A percentile compares a stretch with the other conserved stretches of the same genome.
These are phyloP conservation scores for Drosophila paulistorum DNA, from an alignment of 1,140 invertebrate species.

Conservation along the genomic window DNA sequence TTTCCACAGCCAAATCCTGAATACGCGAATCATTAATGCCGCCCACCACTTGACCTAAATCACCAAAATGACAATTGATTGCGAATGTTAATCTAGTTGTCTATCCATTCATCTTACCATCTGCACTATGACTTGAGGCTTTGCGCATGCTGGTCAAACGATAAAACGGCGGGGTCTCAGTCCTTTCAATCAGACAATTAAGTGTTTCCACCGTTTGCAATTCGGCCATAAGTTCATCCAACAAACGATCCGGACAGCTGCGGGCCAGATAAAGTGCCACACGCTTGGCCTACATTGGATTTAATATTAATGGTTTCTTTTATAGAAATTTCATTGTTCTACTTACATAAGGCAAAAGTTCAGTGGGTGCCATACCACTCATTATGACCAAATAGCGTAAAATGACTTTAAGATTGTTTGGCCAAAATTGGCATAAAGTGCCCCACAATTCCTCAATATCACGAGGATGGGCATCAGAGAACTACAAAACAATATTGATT, in stretches of 20 bases:
- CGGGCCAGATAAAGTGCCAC: constrained; percentile 96
- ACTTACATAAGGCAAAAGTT: constrained; percentile 94
- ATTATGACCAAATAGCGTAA: constrained; percentile 98
- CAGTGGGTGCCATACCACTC: constrained; percentile 96
- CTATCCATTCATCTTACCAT: constrained; percentile 83
- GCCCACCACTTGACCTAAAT: constrained; percentile 74
- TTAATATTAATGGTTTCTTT: background rate
- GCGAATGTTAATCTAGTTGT: background rate
- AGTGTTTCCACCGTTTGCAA: constrained; percentile 97
- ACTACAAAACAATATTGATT: constrained; percentile 84
- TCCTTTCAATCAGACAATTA: constrained; percentile 96
- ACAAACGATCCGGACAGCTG: constrained; percentile 93
- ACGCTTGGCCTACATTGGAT: constrained; percentile 91
- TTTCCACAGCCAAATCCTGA: constrained; percentile 88
- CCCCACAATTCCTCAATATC: constrained; percentile 98
- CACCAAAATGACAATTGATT: background rate
- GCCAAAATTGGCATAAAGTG: constrained; percentile 96
- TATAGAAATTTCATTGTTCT: background rate
- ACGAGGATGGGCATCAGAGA: constrained; percentile 96
- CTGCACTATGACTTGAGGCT: constrained; percentile 93
- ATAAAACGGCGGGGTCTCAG: constrained; percentile 98
- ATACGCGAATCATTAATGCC: constrained; percentile 83
- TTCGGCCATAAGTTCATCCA: constrained; percentile 98
- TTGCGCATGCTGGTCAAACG: constrained; percentile 95
- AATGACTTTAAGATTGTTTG: constrained; percentile 98